Conservation (phyloP, 2,113 vertebrate species). For the Rhizomys pruinosus region DNA sequence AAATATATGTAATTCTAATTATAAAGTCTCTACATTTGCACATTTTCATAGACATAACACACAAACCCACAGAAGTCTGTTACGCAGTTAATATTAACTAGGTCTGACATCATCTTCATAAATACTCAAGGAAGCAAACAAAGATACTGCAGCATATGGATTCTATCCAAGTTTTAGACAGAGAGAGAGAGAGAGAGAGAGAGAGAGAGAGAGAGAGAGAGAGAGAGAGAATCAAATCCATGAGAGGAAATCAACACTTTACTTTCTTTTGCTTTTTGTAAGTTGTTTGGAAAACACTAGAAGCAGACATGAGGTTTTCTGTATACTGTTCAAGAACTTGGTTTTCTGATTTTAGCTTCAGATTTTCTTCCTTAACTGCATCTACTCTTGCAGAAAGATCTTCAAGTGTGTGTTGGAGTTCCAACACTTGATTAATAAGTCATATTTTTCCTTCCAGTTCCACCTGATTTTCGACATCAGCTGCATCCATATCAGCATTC, state of each 20-base stretch:
- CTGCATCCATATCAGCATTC: no score
- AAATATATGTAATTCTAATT: no score
- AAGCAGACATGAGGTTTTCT: no score
- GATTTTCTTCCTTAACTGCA: no score
- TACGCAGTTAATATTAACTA: constrained; percentile 80
- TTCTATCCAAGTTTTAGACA: constrained; percentile 81
- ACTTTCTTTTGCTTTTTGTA: constrained; percentile 99
- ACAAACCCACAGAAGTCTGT: constrained; percentile 75
- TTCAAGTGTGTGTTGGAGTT: constrained; percentile 99
- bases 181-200: no score
- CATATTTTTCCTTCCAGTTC: no score
- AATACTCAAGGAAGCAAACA: constrained; percentile 83
- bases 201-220: constrained; percentile 80
- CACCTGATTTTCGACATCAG: no score
- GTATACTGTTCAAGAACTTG: no score
- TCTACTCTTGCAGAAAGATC: constrained; percentile 90
- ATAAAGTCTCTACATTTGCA: no score
- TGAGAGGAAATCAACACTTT: constrained; percentile 77
- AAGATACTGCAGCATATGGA: constrained; percentile 81
- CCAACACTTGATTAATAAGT: constrained; percentile 98
- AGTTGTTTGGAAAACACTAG: constrained; percentile 99
- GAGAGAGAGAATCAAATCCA: constrained; percentile 83
- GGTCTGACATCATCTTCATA: constrained; percentile 77
- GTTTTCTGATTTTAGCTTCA: no score
- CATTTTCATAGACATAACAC: constrained; percentile 79